Base-by-base conservation (phyloP, 2,797 vertebrate genomes). In the Betta splendens region DNA sequence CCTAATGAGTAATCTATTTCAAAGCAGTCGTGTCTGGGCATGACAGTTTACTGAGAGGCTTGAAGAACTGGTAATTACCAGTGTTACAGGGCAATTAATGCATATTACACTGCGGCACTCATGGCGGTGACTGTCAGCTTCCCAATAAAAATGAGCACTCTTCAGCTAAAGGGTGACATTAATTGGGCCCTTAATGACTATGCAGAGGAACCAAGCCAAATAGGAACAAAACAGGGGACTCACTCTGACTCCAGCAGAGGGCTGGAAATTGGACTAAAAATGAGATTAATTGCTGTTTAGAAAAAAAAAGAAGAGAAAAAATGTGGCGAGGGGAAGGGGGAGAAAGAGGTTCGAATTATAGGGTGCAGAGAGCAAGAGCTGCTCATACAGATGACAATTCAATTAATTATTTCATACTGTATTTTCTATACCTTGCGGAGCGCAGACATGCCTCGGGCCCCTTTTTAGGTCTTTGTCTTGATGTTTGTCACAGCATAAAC, bases 71-170 rank as follows among this genome's bases (percentile, higher is more conserved):
- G 96, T 98, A 99, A 99, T 99, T 98, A 98, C 95, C 96, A 98
- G 97, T 97, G 97, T 98, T 98, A 99, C 97, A 94, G 97, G 96
- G 97, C 97, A 99, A 99, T 99, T 99, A 99, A 99, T 98, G 97
- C 97, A 98, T 98, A 99, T 99, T 99, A 98, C 96, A 98, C 96
- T 97, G 96, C 95, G 93, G 94, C 96, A 95, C 96, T 97, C 95
- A 95, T 96, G 96, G 96, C 91, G 94, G 94, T 94, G 95, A 99
- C 97, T 99, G 97, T 98, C 97, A 98, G 97, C 96, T 98, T 95
- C 96, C 98, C 97, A 98, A 98, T 99, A 98, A 98, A 99, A 98
- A 99, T 98, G 95, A 99, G 96, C 95, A 98, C 96, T 99, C 97
- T 99, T 99, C 97, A 99, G 95, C 96, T 95, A 96, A 97, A 96